A percentile compares a stretch with the other conserved stretches of the same genome.
phyloP scores from a whole-genome alignment of 2,113 vertebrate genomes.

The Azemiops feae region DNA sequence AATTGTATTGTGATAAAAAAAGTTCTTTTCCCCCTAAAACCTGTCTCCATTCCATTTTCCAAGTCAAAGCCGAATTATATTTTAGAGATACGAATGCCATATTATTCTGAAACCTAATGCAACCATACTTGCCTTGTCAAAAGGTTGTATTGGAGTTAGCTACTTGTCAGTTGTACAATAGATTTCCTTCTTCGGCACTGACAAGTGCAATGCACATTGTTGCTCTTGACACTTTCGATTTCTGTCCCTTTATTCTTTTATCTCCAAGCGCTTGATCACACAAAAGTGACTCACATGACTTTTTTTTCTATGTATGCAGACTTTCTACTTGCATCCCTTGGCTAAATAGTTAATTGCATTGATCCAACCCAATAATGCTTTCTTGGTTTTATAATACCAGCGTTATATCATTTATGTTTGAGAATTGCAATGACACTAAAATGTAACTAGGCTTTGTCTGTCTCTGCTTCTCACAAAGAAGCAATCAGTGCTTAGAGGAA shows the following conservation, averaged over 20 bases:
- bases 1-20: neutral
- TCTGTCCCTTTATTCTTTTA: neutral
- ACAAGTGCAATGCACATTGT: neutral
- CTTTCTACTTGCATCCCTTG: neutral
- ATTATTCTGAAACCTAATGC: neutral
- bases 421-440: constrained; percentile 2
- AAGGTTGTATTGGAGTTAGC: neutral
- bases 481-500: neutral
- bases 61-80: neutral
- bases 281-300: neutral
- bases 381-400: neutral
- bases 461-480: neutral
- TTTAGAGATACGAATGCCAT: neutral
- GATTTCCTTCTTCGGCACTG: neutral
- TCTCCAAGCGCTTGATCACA: neutral
- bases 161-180: neutral
- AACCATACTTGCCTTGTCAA: neutral
- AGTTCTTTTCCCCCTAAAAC: neutral
- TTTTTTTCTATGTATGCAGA: neutral
- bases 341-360: neutral
- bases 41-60: neutral
- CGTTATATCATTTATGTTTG: neutral
- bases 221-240: neutral
- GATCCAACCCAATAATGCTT: neutral
- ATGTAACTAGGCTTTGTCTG: neutral